Base-by-base conservation (phyloP, 2,888 invertebrate genomes). In the Athalia rosae region DNA sequence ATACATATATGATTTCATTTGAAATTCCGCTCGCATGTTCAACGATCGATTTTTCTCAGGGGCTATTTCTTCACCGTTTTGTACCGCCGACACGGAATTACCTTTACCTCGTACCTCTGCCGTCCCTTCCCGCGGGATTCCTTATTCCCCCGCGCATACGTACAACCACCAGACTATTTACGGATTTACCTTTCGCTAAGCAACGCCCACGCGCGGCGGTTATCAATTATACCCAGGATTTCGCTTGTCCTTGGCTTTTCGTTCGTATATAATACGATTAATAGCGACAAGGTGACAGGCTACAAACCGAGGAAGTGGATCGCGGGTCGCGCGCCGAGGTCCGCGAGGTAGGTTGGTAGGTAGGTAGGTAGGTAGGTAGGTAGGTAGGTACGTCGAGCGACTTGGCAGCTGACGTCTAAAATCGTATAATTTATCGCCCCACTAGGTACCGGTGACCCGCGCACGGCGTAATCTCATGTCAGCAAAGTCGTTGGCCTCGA, bases 1-100 rank as follows among this genome's bases (percentile, higher is more conserved):
- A 71, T 71, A 71, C 71, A 13, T 45, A 71, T 71, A 71, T 71
- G 71, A 71, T 58, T 71, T 71, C 58, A 58, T 71, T 71, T 58
- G 45, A 71, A 71, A 71, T 71, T 71, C 71, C 58, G 13, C 56
- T 71, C 71, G 58, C 71, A 58, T 58, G 56, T 71, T n/a, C 13
- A 15, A 43, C 58, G 71, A 71, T 71, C 58, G 71, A 71, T 71
- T 71, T 71, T 71, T 45, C 56, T 58, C 71, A 13, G 6, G 9
- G 71, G 71, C 56, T 71, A 58, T 58, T 71, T 47, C 56, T 58
- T 28, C 45, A 9, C 13, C 45, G 9, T 13, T 43, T 41, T 71
- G 28, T 58, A 47, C 58, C 45, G 43, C 43, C n/a, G 13, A 43
- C 58, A 9, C 58, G 8, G 56, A 69, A 58, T 69, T 71, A 15